phyloP scores from a whole-genome alignment of 2,113 vertebrate genomes.

The Steatornis caripensis region DNA sequence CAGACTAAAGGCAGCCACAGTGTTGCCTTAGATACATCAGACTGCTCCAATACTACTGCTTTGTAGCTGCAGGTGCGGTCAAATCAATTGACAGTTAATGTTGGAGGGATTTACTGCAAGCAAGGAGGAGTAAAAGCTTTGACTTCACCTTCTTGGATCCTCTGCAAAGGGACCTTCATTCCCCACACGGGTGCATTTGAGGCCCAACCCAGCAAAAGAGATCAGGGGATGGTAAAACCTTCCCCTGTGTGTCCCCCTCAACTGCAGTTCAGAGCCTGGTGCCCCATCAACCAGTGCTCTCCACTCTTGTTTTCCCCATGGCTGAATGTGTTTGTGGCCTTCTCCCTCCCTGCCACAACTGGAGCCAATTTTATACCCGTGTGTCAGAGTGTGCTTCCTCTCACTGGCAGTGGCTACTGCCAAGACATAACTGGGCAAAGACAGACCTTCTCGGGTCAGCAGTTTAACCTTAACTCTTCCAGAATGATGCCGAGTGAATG shows the following conservation, averaged over 20 bases:
- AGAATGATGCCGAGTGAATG: fast-evolving
- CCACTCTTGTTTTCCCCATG: fast-evolving
- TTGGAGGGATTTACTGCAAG: neutral
- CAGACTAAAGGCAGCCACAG: neutral
- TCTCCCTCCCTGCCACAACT: neutral
- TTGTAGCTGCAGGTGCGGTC: neutral
- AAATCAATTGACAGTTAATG: neutral
- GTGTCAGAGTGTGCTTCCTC: neutral
- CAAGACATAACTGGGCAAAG: neutral
- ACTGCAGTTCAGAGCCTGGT: fast-evolving
- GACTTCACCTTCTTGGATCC: neutral
- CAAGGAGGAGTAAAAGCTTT: neutral
- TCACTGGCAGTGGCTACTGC: neutral
- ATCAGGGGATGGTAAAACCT: neutral
- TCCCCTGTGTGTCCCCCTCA: too few relatives aligned
- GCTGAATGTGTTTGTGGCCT: neutral
- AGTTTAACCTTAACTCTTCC: neutral
- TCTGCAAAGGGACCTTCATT: neutral
- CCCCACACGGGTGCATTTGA: neutral
- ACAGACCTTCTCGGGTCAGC: neutral
- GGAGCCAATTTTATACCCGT: neutral
- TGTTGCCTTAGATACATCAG: neutral
- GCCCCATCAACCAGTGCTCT: fast-evolving
- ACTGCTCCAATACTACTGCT: neutral
- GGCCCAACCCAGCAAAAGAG: neutral